Conservation (phyloP, 2,797 vertebrate species). For the Ctenopoma kingsleyae region DNA sequence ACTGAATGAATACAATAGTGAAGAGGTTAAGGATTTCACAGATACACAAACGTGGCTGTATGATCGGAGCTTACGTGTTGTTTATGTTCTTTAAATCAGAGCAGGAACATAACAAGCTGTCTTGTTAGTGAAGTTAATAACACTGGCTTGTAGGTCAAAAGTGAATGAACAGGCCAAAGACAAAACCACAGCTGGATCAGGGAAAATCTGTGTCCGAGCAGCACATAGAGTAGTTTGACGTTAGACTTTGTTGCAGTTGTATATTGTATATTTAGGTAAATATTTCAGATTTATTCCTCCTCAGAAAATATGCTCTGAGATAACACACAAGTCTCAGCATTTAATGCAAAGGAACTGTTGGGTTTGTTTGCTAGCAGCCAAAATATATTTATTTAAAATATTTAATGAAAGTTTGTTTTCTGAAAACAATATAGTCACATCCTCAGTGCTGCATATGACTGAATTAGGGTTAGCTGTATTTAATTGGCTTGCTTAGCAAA, state of each 20-base stretch:
- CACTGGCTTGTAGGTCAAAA: slow-evolving; percentile 51
- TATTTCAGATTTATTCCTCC: slow-evolving; percentile 1
- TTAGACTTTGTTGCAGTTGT: not conserved
- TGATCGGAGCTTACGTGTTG: slow-evolving; percentile 54
- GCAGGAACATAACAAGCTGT: slow-evolving; percentile 75
- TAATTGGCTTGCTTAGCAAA: too few relatives aligned
- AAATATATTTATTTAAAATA: not conserved
- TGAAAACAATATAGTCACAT: too few relatives aligned
- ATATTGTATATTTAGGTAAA: not conserved
- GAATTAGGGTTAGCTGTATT: too few relatives aligned
- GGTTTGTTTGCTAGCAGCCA: not conserved
- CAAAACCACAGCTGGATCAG: slow-evolving; percentile 59
- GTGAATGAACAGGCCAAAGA: slow-evolving; percentile 41
- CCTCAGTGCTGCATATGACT: too few relatives aligned
- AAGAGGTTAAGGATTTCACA: slow-evolving; percentile 61
- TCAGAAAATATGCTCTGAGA: not conserved
- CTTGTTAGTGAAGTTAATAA: slow-evolving; percentile 46
- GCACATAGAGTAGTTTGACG: too few relatives aligned
- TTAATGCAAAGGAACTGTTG: not conserved
- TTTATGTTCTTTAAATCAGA: slow-evolving; percentile 81
- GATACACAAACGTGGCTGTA: slow-evolving; percentile 37
- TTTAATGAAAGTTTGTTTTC: too few relatives aligned
- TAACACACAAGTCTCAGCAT: not conserved
- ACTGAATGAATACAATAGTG: not conserved
- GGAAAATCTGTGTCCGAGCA: not conserved